These are phyloP conservation scores for Meandrusa payeni DNA, from an alignment of 2,888 invertebrate genomes.

Conservation along the genomic window DNA sequence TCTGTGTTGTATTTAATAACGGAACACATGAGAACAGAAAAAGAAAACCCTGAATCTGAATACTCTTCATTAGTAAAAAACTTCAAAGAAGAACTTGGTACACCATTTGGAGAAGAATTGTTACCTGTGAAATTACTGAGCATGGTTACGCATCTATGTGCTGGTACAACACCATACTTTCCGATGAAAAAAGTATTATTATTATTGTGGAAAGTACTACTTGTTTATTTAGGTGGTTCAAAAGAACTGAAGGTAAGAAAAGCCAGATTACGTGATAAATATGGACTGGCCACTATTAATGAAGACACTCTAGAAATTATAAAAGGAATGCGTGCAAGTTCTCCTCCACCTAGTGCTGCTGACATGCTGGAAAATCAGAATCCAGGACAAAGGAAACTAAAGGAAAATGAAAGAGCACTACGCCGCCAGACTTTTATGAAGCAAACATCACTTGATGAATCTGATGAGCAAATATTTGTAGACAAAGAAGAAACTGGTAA, in stretches of 20 bases:
- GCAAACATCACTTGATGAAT: slow-evolving; percentile 94
- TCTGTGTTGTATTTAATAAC: slow-evolving; percentile 97
- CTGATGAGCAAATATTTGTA: slow-evolving; percentile 85
- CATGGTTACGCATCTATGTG: slow-evolving; percentile 98
- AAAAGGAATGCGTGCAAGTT: slow-evolving; percentile 95
- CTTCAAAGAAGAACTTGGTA: slow-evolving; percentile 82
- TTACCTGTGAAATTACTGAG: slow-evolving; percentile 93
- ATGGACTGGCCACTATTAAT: slow-evolving; percentile 87
- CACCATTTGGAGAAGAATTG: slow-evolving; percentile 87
- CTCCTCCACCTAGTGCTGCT: slow-evolving; percentile 95
- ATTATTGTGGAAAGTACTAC: slow-evolving; percentile 96
- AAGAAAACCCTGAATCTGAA: slow-evolving; percentile 68
- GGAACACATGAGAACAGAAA: slow-evolving; percentile 93
- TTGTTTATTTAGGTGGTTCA: slow-evolving; percentile 96
- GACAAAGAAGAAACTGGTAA: slow-evolving; percentile 85
- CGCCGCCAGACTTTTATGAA: slow-evolving; percentile 91
- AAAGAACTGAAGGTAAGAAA: slow-evolving; percentile 90
- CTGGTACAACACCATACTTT: slow-evolving; percentile 97
- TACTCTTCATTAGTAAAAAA: slow-evolving; percentile 77
- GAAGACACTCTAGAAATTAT: slow-evolving; percentile 98
- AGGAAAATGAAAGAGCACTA: slow-evolving; percentile 83
- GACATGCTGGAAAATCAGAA: slow-evolving; percentile 94
- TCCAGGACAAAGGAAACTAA: slow-evolving; percentile 82
- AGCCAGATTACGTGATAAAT: slow-evolving; percentile 83
- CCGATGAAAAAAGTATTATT: slow-evolving; percentile 99